phyloP scores from a whole-genome alignment of 2,113 vertebrate genomes.

The Sturnira hondurensis region DNA sequence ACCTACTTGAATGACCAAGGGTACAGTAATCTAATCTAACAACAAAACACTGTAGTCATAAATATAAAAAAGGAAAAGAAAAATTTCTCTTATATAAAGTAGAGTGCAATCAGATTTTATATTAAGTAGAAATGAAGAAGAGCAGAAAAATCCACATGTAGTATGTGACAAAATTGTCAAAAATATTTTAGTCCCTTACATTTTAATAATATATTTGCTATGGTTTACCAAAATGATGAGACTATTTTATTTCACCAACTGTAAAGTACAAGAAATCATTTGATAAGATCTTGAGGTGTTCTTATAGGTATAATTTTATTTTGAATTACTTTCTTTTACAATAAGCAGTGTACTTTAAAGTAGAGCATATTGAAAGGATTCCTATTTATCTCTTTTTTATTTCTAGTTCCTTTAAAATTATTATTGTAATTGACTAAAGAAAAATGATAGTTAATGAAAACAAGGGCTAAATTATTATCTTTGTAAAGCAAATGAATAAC shows the following conservation, averaged over 20 bases:
- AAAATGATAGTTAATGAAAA: neutral
- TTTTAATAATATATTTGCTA: neutral
- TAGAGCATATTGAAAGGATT: neutral
- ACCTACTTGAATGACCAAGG: neutral
- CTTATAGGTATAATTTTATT: neutral
- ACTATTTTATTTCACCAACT: neutral
- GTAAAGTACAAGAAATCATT: neutral
- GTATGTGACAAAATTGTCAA: neutral
- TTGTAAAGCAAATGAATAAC: neutral
- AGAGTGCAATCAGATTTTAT: neutral
- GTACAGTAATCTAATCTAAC: neutral
- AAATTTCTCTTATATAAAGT: neutral
- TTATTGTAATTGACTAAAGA: neutral
- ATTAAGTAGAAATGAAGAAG: neutral
- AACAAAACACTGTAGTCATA: neutral
- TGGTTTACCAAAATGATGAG: neutral
- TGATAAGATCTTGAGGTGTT: neutral
- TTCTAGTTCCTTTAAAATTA: neutral
- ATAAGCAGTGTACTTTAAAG: neutral
- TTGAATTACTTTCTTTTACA: neutral
- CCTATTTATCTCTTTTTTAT: neutral
- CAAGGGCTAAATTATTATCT: neutral
- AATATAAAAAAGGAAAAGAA: neutral
- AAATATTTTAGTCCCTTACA: neutral
- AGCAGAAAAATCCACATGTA: neutral